Evolutionary conservation across 2,888 invertebrate species (phyloP).

Genomic region (Chloroclystis v-ata): DNA sequence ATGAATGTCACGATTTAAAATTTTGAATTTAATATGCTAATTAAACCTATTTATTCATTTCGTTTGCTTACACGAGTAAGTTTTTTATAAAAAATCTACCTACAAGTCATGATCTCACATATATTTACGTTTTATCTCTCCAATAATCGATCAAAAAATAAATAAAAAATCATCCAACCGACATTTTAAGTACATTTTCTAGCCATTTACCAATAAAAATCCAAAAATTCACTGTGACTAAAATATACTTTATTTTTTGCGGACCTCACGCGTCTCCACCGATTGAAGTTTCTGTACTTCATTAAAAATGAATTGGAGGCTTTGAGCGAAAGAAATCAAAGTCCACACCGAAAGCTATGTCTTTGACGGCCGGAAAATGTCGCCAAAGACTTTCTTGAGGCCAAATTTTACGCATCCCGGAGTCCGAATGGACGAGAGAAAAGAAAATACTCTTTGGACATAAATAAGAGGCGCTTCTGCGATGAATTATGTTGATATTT

Average conservation of each 20-base stretch:
- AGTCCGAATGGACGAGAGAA: slow-evolving; percentile 30
- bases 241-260: too few species aligned
- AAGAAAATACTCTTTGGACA: slow-evolving; percentile 10
- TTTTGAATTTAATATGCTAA: too few species aligned
- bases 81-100: too few species aligned
- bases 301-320: slow-evolving; percentile 10
- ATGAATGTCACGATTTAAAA: too few species aligned
- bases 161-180: too few species aligned
- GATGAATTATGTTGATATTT: neutral
- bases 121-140: too few species aligned
- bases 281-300: neutral
- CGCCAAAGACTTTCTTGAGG: slow-evolving; percentile 15
- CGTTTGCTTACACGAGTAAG: too few species aligned
- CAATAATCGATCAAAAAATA: too few species aligned
- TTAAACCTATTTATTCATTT: too few species aligned
- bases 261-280: neutral
- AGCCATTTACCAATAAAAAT: neutral
- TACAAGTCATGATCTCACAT: too few species aligned
- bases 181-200: too few species aligned
- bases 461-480: neutral
- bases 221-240: neutral
- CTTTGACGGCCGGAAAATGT: slow-evolving; percentile 25
- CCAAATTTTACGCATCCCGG: slow-evolving; percentile 35
- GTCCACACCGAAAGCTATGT: neutral
- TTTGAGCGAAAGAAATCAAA: slow-evolving; percentile 14